Conservation (phyloP, 2,113 vertebrate species). For the Ondatra zibethicus region DNA sequence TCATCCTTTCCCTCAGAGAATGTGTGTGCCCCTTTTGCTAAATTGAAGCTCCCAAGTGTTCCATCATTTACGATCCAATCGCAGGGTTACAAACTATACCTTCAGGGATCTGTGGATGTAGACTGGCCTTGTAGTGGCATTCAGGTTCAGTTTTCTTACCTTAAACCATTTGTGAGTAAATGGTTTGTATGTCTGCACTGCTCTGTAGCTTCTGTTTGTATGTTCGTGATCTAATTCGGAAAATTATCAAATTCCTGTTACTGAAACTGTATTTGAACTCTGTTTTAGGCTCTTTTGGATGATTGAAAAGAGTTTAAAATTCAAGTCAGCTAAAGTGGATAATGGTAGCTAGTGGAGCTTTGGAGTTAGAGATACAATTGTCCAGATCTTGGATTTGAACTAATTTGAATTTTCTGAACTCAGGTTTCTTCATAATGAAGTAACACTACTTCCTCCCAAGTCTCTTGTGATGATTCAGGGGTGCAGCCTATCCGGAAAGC, state of each 20-base stretch:
- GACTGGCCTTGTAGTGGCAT: neutral
- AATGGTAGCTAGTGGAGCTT: neutral
- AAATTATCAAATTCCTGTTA: conserved; percentile 1
- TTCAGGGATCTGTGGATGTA: neutral
- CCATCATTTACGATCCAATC: neutral
- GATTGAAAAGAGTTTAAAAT: conserved; percentile 18
- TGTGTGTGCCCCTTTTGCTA: neutral
- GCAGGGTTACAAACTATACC: neutral
- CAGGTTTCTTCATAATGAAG: neutral
- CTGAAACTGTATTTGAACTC: neutral
- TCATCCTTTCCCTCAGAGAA: neutral
- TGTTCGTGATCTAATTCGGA: conserved; percentile 17
- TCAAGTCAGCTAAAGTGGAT: neutral
- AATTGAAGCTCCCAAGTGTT: neutral
- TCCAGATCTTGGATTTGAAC: neutral
- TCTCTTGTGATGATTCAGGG: neutral
- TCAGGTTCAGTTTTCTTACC: neutral
- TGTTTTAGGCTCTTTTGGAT: neutral
- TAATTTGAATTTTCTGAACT: neutral
- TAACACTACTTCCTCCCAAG: neutral
- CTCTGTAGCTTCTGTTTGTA: neutral
- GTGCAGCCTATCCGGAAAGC: fast-evolving
- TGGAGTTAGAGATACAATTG: neutral
- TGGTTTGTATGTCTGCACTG: neutral
- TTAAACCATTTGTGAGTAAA: conserved; percentile 1